Percentiles rank a stretch among this genome's conserved stretches.
Conservation (phyloP, 2,113 vertebrate genomes). For the Triplophysa dalaica region DNA sequence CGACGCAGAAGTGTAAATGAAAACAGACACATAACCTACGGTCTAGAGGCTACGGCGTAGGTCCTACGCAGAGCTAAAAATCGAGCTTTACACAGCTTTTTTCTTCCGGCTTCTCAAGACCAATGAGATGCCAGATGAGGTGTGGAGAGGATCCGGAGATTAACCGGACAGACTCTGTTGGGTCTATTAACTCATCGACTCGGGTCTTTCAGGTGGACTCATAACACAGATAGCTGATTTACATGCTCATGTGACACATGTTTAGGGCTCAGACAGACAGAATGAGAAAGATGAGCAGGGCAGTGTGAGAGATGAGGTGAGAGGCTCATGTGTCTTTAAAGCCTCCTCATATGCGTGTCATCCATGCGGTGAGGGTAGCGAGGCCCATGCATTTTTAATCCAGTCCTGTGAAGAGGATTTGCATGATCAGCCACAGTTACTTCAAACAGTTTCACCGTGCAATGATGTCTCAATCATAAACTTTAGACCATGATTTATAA, state of each 20-base stretch:
- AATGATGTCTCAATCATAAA: background rate
- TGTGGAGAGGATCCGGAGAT: background rate
- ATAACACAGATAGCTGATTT: constrained; percentile 5
- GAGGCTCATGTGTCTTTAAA: background rate
- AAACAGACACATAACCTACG: no score
- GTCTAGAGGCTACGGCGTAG: no score
- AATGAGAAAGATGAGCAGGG: background rate
- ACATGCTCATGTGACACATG: constrained; percentile 23
- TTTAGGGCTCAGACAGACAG: constrained; percentile 22
- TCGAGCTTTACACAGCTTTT: background rate
- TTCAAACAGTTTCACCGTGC: background rate
- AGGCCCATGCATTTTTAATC: background rate
- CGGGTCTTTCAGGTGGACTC: background rate
- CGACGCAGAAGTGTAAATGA: no score
- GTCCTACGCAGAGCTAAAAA: no score
- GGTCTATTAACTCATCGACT: background rate
- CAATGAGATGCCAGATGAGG: background rate
- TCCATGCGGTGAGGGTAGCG: background rate
- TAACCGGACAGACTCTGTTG: constrained; percentile 8
- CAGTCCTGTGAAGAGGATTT: background rate
- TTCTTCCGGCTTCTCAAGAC: background rate
- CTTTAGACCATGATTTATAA: background rate
- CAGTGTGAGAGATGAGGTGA: background rate
- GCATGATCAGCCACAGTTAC: constrained; percentile 14
- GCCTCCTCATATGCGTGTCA: background rate